These are phyloP conservation scores for Amorpha juglandis DNA, from an alignment of 2,888 invertebrate genomes.

Conservation along the genomic window DNA sequence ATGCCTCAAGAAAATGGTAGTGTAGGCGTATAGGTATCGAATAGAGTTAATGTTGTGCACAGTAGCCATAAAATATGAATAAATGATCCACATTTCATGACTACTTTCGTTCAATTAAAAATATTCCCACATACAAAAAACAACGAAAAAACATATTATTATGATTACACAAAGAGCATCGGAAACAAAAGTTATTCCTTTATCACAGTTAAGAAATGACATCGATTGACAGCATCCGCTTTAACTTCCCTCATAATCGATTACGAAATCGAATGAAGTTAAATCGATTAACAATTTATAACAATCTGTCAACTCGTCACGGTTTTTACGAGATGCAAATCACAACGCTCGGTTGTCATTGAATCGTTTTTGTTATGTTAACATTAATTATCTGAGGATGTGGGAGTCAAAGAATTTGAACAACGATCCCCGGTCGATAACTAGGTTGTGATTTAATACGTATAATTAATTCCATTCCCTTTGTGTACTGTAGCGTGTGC, in stretches of 20 bases:
- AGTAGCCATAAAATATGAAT: no score
- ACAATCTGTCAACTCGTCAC: conserved; percentile 5
- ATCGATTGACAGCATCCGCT: conserved; percentile 11
- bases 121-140: not conserved
- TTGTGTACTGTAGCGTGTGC: conserved; percentile 17
- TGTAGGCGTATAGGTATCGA: not conserved
- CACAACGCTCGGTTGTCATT: conserved; percentile 60
- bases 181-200: not conserved
- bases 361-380: conserved; percentile 62
- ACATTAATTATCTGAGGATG: conserved; percentile 49
- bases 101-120: not conserved
- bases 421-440: conserved; percentile 34
- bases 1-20: not conserved
- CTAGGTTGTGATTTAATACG: conserved; percentile 24
- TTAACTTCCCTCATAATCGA: not conserved
- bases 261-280: not conserved
- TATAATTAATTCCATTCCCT: conserved; percentile 23
- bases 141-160: not conserved
- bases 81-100: no score
- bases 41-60: no score
- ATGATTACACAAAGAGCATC: not conserved
- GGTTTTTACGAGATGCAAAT: conserved; percentile 66
- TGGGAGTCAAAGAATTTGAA: conserved; percentile 48
- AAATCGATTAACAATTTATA: conserved; percentile 4
- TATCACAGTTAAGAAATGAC: conserved; percentile 3